Evolutionary conservation across 2,888 invertebrate species (phyloP).

Genomic region (Coecobrya sp.): DNA sequence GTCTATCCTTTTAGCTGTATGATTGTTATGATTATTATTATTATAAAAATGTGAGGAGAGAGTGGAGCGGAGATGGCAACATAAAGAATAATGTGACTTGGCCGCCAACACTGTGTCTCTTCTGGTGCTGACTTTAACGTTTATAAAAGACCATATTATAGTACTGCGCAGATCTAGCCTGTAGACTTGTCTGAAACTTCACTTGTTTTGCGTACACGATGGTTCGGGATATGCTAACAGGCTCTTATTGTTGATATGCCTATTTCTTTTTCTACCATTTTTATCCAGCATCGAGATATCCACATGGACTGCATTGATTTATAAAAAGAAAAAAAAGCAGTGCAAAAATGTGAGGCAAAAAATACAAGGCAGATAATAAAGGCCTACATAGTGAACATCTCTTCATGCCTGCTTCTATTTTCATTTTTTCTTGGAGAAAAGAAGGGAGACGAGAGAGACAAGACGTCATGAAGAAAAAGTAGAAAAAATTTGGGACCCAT

Average conservation of each 20-base stretch:
- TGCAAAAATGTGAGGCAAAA: background rate
- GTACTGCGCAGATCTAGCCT: background rate
- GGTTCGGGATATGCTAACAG: background rate
- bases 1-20: constrained; percentile 28
- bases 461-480: constrained; percentile 65
- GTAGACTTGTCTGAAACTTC: background rate
- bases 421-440: constrained; percentile 16
- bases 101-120: constrained; percentile 47
- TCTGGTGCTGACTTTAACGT: background rate
- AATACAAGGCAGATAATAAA: background rate
- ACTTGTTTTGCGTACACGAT: background rate
- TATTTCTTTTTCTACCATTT: background rate
- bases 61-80: constrained; percentile 65
- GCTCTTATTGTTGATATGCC: background rate
- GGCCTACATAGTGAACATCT: background rate
- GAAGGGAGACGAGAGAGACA: constrained; percentile 37
- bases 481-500: constrained; percentile 67
- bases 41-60: constrained; percentile 60
- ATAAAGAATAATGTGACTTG: constrained; percentile 76
- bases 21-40: constrained; percentile 66
- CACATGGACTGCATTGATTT: constrained; percentile 63
- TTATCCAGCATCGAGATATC: background rate
- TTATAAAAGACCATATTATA: background rate
- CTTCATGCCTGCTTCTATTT: background rate
- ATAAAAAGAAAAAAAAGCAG: constrained; percentile 3